A percentile compares a stretch with the other conserved stretches of the same genome.
Conservation (phyloP, 2,797 vertebrate species). For the Microtus obscurus region DNA sequence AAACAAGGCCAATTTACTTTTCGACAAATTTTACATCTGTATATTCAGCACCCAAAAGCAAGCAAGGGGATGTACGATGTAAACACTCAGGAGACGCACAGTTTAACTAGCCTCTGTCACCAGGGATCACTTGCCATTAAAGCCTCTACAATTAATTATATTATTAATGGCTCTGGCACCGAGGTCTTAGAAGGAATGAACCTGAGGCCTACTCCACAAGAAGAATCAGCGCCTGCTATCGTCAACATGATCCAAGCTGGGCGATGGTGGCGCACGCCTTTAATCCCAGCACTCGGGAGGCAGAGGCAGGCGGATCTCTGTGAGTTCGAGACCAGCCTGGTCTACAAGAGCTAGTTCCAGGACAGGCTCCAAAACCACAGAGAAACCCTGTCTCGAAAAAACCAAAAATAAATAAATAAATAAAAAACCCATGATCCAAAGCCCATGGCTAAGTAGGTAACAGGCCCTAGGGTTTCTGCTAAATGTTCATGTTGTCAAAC, state of each 20-base stretch:
- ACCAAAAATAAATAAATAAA: no score
- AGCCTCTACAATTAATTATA: constrained; percentile 12
- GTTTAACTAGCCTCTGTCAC: constrained; percentile 26
- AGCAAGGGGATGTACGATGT: not conserved
- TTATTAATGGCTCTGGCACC: constrained; percentile 35
- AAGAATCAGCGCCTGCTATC: not conserved
- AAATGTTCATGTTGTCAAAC: not conserved
- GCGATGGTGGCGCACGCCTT: no score
- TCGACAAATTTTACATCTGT: not conserved
- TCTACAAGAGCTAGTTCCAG: no score
- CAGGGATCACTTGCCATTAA: constrained; percentile 16
- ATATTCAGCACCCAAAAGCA: constrained; percentile 10
- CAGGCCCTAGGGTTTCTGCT: not conserved
- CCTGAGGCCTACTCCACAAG: not conserved
- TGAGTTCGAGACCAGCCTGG: no score
- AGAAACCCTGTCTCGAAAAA: no score
- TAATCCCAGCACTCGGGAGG: no score
- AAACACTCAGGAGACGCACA: not conserved
- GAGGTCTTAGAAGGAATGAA: not conserved
- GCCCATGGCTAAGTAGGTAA: not conserved
- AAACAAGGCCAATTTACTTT: constrained; percentile 27
- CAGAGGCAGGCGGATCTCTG: no score
- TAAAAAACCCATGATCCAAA: not conserved
- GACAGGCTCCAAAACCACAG: no score
- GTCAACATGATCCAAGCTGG: not conserved